Evolutionary conservation across 2,797 vertebrate genomes (phyloP).

Genomic region (Chaunax sp.): DNA sequence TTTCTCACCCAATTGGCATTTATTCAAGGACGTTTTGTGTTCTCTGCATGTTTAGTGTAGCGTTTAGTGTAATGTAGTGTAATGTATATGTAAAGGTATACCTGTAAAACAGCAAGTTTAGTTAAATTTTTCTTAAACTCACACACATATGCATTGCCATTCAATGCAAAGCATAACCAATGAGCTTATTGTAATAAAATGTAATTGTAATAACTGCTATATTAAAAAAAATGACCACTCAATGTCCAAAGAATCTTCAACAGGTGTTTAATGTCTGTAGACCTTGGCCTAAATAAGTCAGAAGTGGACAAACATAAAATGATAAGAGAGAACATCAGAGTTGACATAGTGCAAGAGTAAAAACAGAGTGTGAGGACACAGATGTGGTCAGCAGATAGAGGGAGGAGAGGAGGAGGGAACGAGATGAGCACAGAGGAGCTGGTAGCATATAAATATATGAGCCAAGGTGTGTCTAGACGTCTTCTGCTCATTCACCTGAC

Average conservation of each 20-base stretch:
- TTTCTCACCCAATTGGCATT: slow-evolving; percentile 36
- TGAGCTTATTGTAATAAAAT: too few relatives aligned
- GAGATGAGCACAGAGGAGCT: not conserved
- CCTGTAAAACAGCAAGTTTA: too few relatives aligned
- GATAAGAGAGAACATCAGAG: slow-evolving; percentile 44
- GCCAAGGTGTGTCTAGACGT: slow-evolving; percentile 32
- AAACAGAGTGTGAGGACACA: slow-evolving; percentile 18
- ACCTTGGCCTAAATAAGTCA: slow-evolving; percentile 35
- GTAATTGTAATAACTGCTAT: too few relatives aligned
- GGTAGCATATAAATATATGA: slow-evolving; percentile 69
- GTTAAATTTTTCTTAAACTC: too few relatives aligned
- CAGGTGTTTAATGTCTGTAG: slow-evolving; percentile 52
- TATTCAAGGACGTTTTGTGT: too few relatives aligned
- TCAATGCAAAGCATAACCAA: too few relatives aligned
- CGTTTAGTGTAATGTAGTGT: too few relatives aligned
- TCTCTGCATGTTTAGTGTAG: too few relatives aligned
- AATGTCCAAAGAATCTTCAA: slow-evolving; percentile 32
- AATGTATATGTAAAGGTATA: too few relatives aligned
- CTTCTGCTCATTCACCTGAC: slow-evolving; percentile 64
- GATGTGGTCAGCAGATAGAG: slow-evolving; percentile 25
- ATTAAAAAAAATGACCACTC: not conserved
- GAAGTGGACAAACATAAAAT: slow-evolving; percentile 31
- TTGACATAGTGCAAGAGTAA: not conserved
- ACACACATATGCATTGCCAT: too few relatives aligned
- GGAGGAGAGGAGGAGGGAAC: not conserved